phyloP scores from a whole-genome alignment of 1,140 invertebrate genomes.

The Pogonomyrmex barbatus region DNA sequence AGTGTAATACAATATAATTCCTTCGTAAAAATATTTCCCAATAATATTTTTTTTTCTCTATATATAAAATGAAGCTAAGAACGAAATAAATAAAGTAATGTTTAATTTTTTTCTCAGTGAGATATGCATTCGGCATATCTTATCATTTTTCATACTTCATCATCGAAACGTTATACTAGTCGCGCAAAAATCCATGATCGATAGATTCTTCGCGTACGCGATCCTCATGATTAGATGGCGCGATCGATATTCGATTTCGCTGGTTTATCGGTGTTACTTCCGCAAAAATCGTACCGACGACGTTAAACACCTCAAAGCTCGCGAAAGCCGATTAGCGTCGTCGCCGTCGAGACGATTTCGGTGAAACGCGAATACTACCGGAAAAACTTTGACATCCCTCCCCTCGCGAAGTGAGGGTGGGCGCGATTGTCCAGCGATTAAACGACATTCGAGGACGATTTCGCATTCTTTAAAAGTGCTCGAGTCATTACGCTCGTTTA shows the following conservation, averaged over 20 bases:
- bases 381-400: constrained; percentile 50
- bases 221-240: constrained; percentile 19
- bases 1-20: not conserved
- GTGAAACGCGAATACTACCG: constrained; percentile 53
- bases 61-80: too few relatives aligned
- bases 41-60: too few relatives aligned
- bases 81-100: too few relatives aligned
- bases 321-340: constrained; percentile 63
- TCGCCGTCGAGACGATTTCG: constrained; percentile 55
- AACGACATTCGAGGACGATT: constrained; percentile 36
- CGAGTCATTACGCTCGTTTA: constrained; percentile 38
- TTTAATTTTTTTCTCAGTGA: too few relatives aligned
- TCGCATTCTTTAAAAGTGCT: constrained; percentile 43
- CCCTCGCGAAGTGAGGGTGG: not conserved
- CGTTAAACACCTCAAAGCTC: constrained; percentile 62
- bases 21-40: not conserved
- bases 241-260: constrained; percentile 36
- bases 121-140: not conserved
- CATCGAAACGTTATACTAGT: not conserved
- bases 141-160: not conserved
- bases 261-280: constrained; percentile 46
- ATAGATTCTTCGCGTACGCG: not conserved
- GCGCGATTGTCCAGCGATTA: constrained; percentile 38
- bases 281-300: constrained; percentile 53
- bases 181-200: not conserved